These are phyloP conservation scores for Cebidichthys violaceus DNA, from an alignment of 2,113 vertebrate genomes.

Conservation along the genomic window DNA sequence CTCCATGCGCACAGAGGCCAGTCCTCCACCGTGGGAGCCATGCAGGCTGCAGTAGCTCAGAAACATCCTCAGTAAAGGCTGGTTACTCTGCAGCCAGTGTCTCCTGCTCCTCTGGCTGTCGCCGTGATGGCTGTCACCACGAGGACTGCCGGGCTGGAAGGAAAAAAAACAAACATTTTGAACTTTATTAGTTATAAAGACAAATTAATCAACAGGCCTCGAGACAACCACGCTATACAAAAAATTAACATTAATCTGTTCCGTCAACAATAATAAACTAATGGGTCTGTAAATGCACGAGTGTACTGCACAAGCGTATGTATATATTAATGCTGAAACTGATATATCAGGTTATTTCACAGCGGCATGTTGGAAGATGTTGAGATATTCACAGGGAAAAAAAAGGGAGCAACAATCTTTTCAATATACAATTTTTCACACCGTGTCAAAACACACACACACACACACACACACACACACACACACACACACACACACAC, in stretches of 20 bases:
- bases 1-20: constrained; percentile 98
- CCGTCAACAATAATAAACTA: background rate
- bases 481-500: too few relatives aligned
- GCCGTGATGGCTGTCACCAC: constrained; percentile 74
- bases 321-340: background rate
- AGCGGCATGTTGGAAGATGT: background rate
- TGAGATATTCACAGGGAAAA: background rate
- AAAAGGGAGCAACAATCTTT: constrained; percentile 10
- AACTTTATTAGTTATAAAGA: constrained; percentile 28
- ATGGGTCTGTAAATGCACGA: background rate
- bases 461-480: too few relatives aligned
- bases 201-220: constrained; percentile 3
- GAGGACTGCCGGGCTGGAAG: constrained; percentile 71
- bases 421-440: background rate
- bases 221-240: background rate
- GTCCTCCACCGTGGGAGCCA: constrained; percentile 95
- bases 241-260: background rate
- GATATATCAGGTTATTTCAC: background rate
- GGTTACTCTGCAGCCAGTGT: constrained; percentile 95
- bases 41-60: constrained; percentile 98
- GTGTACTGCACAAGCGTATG: background rate
- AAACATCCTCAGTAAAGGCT: constrained; percentile 95
- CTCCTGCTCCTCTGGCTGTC: constrained; percentile 86
- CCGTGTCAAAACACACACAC: too few relatives aligned
- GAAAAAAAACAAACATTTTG: too few relatives aligned